Percentiles rank a stretch among this genome's conserved stretches.
These are phyloP conservation scores for Mesorhabditis belari DNA, from an alignment of 2,888 invertebrate genomes.

Conservation along the genomic window DNA sequence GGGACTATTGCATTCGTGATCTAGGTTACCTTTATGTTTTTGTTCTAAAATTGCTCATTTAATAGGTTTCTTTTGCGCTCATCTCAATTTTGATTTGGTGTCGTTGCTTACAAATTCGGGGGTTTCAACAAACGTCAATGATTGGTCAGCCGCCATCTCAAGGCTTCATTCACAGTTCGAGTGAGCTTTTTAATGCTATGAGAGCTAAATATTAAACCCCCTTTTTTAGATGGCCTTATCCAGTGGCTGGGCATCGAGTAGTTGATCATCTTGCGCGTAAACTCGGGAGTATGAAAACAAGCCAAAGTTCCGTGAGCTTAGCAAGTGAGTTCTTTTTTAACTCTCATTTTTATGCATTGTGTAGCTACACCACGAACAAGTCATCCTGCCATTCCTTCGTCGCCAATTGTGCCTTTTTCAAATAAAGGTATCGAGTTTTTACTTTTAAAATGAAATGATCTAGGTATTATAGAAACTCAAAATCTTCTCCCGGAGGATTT, in stretches of 20 bases:
- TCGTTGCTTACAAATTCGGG: constrained; percentile 63
- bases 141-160: constrained; percentile 76
- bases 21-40: too few relatives aligned
- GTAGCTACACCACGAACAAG: too few relatives aligned
- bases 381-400: neutral
- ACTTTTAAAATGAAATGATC: neutral
- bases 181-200: neutral
- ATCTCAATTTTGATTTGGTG: constrained; percentile 83
- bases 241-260: constrained; percentile 57
- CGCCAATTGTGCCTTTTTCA: neutral
- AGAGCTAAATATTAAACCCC: neutral
- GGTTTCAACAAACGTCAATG: constrained; percentile 62
- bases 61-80: constrained; percentile 69
- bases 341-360: neutral
- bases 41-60: neutral
- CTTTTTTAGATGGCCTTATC: constrained; percentile 74
- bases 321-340: constrained; percentile 11
- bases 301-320: constrained; percentile 24
- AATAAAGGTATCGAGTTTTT: neutral
- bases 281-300: constrained; percentile 25
- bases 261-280: constrained; percentile 37
- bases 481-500: neutral
- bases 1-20: constrained; percentile 44
- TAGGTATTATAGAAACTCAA: neutral
- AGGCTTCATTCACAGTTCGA: constrained; percentile 80